Evolutionary conservation across 2,888 invertebrate species (phyloP), one percentile per base, ranked within the genome.

Genomic region (Tyria jacobaeae): DNA sequence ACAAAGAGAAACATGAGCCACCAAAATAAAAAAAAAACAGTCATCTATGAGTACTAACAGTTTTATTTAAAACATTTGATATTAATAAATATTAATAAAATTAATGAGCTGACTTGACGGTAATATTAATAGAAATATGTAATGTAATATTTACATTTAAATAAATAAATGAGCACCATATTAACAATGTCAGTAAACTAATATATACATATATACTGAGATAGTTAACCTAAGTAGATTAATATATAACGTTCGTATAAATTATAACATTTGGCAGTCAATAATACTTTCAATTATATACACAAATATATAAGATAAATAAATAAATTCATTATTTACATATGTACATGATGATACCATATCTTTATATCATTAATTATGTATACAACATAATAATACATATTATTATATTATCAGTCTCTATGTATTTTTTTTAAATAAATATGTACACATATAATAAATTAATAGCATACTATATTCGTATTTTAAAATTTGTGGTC

Each of bases 321-420:
- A 89, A 89, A 89, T 88, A 83, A 84, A 82, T 81, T 80, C 80
- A 75, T 78, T 85, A 86, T 86, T 83, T 85, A 85, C 84, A 85
- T 86, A 86, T 86, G 79, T 86, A 86, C 85, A 85, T 62, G 55
- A 62, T 48, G 34, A 75, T 68, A 68, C 55, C 60, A 70, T 71
- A 70, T 27, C 44, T 59, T 47, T 70, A 78, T 66, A 75, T 79
- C 76, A 83, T 63, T 31, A 31, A 21, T 21, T 21, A 21, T 17
- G 21, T 44, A 21, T 17, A 44, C 21, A 9, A 44, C 21, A 44
- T 12, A 44, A 44, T 44, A 62, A 68, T 60, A 71, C 67, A 70
- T 50, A 56, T 58, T 63, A 70, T 63, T 54, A 71, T 71, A 62
- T 66, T 56, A 54, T 67, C 68, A 81, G 79, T 69, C 68, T 76